Base-by-base conservation (phyloP, 2,797 vertebrate genomes). In the Oreonectes daqikongensis region DNA sequence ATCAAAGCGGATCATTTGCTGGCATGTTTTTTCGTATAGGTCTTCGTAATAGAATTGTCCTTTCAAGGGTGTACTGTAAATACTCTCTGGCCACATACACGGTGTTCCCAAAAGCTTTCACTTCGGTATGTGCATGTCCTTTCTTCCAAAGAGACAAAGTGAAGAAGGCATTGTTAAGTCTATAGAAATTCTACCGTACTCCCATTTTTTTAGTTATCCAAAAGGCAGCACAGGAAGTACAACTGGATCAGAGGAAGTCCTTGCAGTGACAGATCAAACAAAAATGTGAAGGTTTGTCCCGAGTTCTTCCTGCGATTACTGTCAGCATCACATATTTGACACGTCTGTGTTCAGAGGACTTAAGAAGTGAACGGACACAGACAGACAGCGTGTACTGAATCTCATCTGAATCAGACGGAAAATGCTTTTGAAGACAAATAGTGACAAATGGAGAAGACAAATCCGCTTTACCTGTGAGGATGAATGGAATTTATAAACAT, bases 321-420 rank as follows among this genome's bases (percentile, higher is more conserved):
- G 59, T 32, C 59, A 61, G 28, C 59, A 35, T 61, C 30, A 61
- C 59, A 61, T 60, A 30, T 60, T 60, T 60, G 57, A 60, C 57
- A 60, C 6, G 1, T 61, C 28, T 1, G 30, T 35, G 17, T 32
- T 61, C 59, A 32, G 59, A 61, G 59, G 59, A 32, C 30, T 35
- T 18, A 32, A 32, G 18, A 61, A 61, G 59, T 8, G 18, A 61
- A n/a, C 15, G 8, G 15, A 60, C 59, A 35, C 59, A 60, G 28
- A 61, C 30, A 35, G 59, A 35, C 30, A 35, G 53, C 2, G 8
- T 9, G 57, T 30, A 30, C 57, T 10, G 15, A 18, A 60, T 59
- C 14, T 59, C 26, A 9, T 59, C 15, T 30, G 6, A 59, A 59
- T 32, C 57, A 60, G 26, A 57, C 53, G 14, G 53, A 30, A 60